A percentile compares a stretch with the other conserved stretches of the same genome.
Evolutionary conservation across 2,797 vertebrate genomes (phyloP).

Genomic region (Pterois miles): DNA sequence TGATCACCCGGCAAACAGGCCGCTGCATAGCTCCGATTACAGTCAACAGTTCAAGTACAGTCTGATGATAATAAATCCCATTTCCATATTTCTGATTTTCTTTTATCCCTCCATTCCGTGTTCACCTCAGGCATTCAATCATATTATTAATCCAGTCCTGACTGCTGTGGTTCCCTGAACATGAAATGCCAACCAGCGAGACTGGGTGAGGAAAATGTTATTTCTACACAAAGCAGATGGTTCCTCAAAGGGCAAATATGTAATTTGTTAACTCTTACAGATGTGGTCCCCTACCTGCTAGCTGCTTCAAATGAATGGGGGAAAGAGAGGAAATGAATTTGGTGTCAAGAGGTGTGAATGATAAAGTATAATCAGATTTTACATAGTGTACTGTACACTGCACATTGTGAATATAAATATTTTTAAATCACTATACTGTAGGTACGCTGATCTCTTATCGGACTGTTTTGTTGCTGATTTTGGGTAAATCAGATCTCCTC

Average conservation of each 20-base stretch:
- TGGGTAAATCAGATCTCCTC: neutral
- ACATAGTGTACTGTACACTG: neutral
- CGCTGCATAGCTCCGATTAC: slow-evolving; percentile 14
- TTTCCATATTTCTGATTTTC: slow-evolving; percentile 65
- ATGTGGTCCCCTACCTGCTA: slow-evolving; percentile 38
- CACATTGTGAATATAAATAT: neutral
- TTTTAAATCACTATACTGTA: neutral
- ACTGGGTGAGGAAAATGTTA: slow-evolving; percentile 63
- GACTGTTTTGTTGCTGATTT: neutral
- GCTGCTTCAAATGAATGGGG: slow-evolving; percentile 35
- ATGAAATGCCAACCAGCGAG: slow-evolving; percentile 66
- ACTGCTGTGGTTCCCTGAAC: slow-evolving; percentile 58
- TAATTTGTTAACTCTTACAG: slow-evolving; percentile 62
- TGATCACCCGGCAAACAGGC: slow-evolving; percentile 4
- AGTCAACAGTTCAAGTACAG: slow-evolving; percentile 41
- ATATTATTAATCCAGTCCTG: slow-evolving; percentile 62
- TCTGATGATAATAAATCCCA: slow-evolving; percentile 40
- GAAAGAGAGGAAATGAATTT: slow-evolving; percentile 28
- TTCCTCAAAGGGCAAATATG: slow-evolving; percentile 74
- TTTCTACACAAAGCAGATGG: slow-evolving; percentile 68
- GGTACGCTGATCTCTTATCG: neutral
- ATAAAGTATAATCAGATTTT: slow-evolving; percentile 20
- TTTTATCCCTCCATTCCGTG: slow-evolving; percentile 34
- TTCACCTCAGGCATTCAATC: slow-evolving; percentile 58
- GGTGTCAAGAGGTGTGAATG: slow-evolving; percentile 20